Evolutionary conservation across 2,113 vertebrate genomes (phyloP).

Genomic region (Mirza zaza): DNA sequence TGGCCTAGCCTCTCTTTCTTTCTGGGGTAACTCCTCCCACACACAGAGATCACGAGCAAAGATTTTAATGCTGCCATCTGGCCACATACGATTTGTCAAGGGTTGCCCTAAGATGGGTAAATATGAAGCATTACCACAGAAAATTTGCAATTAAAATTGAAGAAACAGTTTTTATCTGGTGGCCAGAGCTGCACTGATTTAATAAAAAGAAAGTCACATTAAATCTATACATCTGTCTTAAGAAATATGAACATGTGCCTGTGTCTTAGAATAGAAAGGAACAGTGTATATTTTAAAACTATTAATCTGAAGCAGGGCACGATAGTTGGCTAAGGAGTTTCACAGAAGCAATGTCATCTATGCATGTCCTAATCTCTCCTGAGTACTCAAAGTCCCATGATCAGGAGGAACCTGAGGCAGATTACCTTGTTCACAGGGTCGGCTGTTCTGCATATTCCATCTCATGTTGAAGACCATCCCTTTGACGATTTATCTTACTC

Average conservation of each 20-base stretch:
- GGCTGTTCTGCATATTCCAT: background rate
- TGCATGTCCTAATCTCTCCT: background rate
- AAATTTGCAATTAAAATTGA: background rate
- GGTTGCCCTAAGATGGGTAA: background rate
- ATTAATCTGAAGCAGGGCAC: background rate
- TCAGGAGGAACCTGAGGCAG: background rate
- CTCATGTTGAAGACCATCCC: background rate
- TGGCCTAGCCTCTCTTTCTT: background rate
- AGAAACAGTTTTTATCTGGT: background rate
- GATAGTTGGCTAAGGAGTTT: background rate
- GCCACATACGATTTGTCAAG: background rate
- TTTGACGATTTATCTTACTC: background rate
- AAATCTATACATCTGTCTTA: constrained; percentile 45
- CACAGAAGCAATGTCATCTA: background rate
- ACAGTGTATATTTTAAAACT: background rate
- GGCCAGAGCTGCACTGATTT: background rate
- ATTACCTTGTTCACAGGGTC: background rate
- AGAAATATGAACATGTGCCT: background rate
- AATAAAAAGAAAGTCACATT: constrained; percentile 1
- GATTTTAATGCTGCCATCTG: background rate
- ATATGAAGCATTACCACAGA: background rate
- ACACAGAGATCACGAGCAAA: background rate
- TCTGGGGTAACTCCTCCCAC: background rate
- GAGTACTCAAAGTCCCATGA: background rate
- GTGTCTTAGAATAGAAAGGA: background rate